phyloP scores from a whole-genome alignment of 2,113 vertebrate genomes.

The Numenius arquata region DNA sequence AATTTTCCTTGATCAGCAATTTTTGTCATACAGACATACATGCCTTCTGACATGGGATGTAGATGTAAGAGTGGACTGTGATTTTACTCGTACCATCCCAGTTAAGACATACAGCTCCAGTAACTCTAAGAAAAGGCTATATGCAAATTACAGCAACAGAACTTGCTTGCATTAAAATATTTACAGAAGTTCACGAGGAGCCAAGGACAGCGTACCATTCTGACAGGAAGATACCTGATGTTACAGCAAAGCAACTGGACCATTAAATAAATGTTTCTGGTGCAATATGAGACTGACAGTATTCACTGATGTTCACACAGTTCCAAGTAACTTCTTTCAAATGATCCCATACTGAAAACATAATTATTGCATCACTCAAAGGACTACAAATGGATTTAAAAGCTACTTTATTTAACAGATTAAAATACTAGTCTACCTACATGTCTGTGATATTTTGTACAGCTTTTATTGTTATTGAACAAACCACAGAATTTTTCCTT shows the following conservation, averaged over 20 bases:
- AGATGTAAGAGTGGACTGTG: not conserved
- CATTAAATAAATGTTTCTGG: not conserved
- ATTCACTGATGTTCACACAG: not conserved
- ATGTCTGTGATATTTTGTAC: not conserved
- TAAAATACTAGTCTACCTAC: not conserved
- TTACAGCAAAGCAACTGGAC: not conserved
- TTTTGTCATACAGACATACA: not conserved
- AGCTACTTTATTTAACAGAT: constrained; percentile 21
- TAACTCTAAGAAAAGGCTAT: not conserved
- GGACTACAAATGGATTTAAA: not conserved
- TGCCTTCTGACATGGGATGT: not conserved
- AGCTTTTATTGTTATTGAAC: not conserved
- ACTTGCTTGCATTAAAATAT: not conserved
- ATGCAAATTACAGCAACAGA: not conserved
- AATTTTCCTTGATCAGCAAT: not conserved
- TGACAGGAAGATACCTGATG: not conserved
- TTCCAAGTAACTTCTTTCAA: not conserved
- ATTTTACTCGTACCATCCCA: not conserved
- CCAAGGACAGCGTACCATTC: not conserved
- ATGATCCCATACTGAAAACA: not conserved
- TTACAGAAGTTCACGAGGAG: not conserved
- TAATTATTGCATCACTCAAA: not conserved
- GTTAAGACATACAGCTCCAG: not conserved
- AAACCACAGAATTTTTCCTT: not conserved
- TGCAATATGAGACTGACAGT: not conserved